Conservation (phyloP, 1,140 invertebrate species). For the Varroa destructor region DNA sequence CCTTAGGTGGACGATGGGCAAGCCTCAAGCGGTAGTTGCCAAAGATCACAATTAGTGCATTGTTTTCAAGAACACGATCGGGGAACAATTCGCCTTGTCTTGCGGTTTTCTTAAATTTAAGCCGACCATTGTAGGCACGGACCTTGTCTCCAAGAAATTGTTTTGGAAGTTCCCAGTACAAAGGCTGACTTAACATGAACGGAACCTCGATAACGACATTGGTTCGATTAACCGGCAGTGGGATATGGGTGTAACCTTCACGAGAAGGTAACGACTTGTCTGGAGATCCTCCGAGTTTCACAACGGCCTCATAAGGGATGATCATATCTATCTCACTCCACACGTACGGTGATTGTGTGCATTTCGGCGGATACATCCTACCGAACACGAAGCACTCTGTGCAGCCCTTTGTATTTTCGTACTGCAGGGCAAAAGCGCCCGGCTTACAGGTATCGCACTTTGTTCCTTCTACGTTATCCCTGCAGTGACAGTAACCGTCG, state of each 20-base stretch:
- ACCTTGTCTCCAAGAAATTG: constrained; percentile 73
- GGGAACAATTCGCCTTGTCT: constrained; percentile 48
- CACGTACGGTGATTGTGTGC: constrained; percentile 59
- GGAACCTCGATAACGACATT: constrained; percentile 54
- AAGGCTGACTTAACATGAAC: constrained; percentile 54
- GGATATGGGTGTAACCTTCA: constrained; percentile 28
- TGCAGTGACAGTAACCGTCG: constrained; percentile 71
- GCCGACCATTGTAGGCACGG: constrained; percentile 76
- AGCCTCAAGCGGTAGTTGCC: constrained; percentile 61
- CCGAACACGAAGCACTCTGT: constrained; percentile 80
- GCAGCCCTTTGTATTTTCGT: constrained; percentile 60
- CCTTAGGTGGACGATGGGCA: constrained; percentile 51
- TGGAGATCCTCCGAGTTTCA: constrained; percentile 10
- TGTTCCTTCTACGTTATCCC: constrained; percentile 62
- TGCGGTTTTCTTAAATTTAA: constrained; percentile 62
- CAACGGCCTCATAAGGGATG: constrained; percentile 1
- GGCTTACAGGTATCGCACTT: constrained; percentile 69
- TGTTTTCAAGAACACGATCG: constrained; percentile 49
- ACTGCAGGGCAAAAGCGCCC: constrained; percentile 61
- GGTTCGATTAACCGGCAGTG: constrained; percentile 36
- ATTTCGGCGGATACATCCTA: constrained; percentile 50
- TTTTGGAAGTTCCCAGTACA: constrained; percentile 71
- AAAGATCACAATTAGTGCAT: constrained; percentile 69
- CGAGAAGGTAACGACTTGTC: not conserved
- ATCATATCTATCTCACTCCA: constrained; percentile 50